Conservation (phyloP, 2,797 vertebrate species). For the Aulostomus chinensis region DNA sequence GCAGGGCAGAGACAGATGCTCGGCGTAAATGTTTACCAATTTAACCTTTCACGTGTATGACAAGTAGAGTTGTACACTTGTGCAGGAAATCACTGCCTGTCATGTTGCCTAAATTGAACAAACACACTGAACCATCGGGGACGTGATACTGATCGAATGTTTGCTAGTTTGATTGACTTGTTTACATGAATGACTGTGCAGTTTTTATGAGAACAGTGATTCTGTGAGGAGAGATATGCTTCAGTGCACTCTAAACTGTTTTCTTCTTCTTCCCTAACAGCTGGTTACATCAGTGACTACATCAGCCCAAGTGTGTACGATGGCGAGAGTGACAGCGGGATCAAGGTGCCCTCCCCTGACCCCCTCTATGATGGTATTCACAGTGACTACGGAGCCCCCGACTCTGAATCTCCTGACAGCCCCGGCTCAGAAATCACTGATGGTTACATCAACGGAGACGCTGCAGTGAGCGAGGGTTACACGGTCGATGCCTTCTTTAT, state of each 20-base stretch:
- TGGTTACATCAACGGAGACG: conserved; percentile 93
- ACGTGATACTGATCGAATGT: no score
- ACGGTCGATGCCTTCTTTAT: conserved; percentile 94
- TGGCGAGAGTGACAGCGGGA: conserved; percentile 84
- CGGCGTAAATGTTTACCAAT: no score
- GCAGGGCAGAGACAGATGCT: conserved; percentile 26
- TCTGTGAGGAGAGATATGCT: conserved; percentile 27
- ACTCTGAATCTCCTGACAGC: conserved; percentile 89
- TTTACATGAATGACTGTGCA: conserved; percentile 9
- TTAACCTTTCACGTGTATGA: no score
- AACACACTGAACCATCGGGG: no score
- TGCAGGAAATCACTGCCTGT: no score
- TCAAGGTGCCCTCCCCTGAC: conserved; percentile 91
- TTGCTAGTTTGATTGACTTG: conserved; percentile 3
- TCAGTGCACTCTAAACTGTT: conserved; percentile 23
- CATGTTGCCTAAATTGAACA: no score
- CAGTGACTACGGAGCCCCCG: conserved; percentile 88
- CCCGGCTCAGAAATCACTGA: conserved; percentile 88
- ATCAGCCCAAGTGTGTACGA: conserved; percentile 89
- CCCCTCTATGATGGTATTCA: conserved; percentile 89
- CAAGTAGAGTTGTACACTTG: no score
- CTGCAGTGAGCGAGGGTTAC: conserved; percentile 93
- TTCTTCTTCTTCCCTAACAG: conserved; percentile 44
- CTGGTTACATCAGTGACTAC: conserved; percentile 92
- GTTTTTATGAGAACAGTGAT: conserved; percentile 5